Percentiles rank a stretch among this genome's conserved stretches.
Evolutionary conservation across 2,797 vertebrate genomes (phyloP).

Genomic region (Hozukius guyotensis): DNA sequence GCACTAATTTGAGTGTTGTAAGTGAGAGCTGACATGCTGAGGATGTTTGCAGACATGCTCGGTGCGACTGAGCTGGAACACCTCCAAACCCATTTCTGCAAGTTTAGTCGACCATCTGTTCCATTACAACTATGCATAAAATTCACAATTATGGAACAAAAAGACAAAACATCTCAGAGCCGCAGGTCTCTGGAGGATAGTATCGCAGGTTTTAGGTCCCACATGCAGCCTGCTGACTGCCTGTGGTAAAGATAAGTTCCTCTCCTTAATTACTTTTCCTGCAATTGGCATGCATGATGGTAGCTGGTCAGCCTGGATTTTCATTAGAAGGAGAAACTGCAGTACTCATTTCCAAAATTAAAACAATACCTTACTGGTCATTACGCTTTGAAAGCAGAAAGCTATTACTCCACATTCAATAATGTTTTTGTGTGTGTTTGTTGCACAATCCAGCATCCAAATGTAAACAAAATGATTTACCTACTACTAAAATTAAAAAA

Average conservation of each 20-base stretch:
- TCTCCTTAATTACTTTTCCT: conserved; percentile 56
- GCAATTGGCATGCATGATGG: conserved; percentile 41
- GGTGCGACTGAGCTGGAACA: conserved; percentile 65
- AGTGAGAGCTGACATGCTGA: conserved; percentile 54
- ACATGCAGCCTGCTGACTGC: conserved; percentile 35
- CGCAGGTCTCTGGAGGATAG: conserved; percentile 46
- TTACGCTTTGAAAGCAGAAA: not conserved
- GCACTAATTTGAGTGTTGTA: conserved; percentile 48
- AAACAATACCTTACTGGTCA: conserved; percentile 19
- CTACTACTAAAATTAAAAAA: not conserved
- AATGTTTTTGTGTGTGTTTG: not conserved
- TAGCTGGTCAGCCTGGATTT: conserved; percentile 31
- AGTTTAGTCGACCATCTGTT: conserved; percentile 76
- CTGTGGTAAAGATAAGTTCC: conserved; percentile 50
- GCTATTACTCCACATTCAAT: not conserved
- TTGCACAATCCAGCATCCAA: not conserved
- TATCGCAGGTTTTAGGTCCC: conserved; percentile 47
- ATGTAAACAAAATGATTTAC: not conserved
- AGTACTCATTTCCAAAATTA: conserved; percentile 23
- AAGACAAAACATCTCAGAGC: conserved; percentile 57
- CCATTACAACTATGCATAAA: conserved; percentile 60
- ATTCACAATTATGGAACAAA: conserved; percentile 63
- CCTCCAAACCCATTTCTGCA: conserved; percentile 72
- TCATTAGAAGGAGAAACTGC: conserved; percentile 33
- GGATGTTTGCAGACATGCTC: conserved; percentile 73